phyloP scores from a whole-genome alignment of 2,888 invertebrate genomes.

The Biston stratarius region DNA sequence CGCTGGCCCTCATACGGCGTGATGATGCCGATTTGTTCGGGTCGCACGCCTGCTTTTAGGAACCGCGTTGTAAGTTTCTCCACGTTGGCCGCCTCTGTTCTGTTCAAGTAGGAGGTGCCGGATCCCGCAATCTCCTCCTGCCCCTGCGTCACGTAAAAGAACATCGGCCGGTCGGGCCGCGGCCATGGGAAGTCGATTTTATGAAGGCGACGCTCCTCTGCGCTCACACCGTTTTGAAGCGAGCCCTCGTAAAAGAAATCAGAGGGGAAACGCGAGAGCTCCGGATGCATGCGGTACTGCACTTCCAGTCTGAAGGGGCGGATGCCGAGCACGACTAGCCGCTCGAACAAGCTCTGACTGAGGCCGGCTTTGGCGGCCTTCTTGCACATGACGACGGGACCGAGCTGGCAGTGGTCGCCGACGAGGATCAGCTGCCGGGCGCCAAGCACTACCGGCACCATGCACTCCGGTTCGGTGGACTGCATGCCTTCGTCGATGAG shows the following conservation, averaged over 20 bases:
- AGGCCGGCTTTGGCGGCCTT: slow-evolving; percentile 99
- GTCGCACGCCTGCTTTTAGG: slow-evolving; percentile 96
- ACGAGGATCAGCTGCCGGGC: slow-evolving; percentile 98
- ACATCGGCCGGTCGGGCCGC: slow-evolving; percentile 97
- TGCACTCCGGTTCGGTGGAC: slow-evolving; percentile 98
- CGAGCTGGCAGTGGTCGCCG: slow-evolving; percentile 99
- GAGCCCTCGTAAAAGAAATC: slow-evolving; percentile 99
- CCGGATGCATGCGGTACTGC: slow-evolving; percentile 99
- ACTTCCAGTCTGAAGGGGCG: slow-evolving; percentile 98
- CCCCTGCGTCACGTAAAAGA: slow-evolving; percentile 99
- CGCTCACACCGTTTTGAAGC: slow-evolving; percentile 99
- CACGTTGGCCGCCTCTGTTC: slow-evolving; percentile 99
- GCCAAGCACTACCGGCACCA: slow-evolving; percentile 99
- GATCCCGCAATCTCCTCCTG: slow-evolving; percentile 99
- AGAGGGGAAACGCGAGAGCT: slow-evolving; percentile 98
- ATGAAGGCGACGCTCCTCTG: slow-evolving; percentile 95
- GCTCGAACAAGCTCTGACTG: slow-evolving; percentile 98
- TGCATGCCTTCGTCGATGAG: slow-evolving; percentile 99
- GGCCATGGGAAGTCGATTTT: slow-evolving; percentile 99
- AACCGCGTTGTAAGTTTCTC: slow-evolving; percentile 99
- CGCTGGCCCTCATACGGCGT: slow-evolving; percentile 99
- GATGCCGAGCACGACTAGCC: slow-evolving; percentile 98
- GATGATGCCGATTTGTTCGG: slow-evolving; percentile 99
- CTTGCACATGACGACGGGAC: slow-evolving; percentile 99
- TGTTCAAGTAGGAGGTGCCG: slow-evolving; percentile 98